Percentiles rank a stretch among this genome's conserved stretches.
Evolutionary conservation across 2,797 vertebrate species (phyloP).

Genomic region (Eupleurogrammus muticus): DNA sequence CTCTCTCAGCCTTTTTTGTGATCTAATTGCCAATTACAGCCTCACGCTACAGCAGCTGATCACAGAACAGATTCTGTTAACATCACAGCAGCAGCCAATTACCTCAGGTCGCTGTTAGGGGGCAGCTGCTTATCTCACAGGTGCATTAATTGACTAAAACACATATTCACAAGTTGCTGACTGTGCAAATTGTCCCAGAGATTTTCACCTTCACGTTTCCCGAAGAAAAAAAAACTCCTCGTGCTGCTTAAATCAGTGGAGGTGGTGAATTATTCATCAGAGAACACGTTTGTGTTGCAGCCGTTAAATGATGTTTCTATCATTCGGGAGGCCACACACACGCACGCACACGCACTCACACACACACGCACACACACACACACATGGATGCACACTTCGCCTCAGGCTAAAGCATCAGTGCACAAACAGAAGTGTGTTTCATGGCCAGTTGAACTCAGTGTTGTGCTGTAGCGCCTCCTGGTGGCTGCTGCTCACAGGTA

Average conservation of each 20-base stretch:
- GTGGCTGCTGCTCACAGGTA: slow-evolving; percentile 13
- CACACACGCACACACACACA: background rate
- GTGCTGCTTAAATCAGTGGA: background rate
- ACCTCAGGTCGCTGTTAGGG: slow-evolving; percentile 31
- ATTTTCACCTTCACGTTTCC: slow-evolving; percentile 18
- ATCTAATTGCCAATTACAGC: slow-evolving; percentile 47
- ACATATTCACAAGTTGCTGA: background rate
- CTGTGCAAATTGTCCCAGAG: background rate
- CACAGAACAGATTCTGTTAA: background rate
- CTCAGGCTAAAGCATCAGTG: background rate
- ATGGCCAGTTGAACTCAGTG: background rate
- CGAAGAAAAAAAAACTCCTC: background rate
- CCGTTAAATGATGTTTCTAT: background rate
- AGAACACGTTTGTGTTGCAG: background rate
- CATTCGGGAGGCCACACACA: too few relatives aligned
- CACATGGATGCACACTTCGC: background rate
- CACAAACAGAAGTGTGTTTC: background rate
- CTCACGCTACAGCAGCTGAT: background rate
- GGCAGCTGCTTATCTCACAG: slow-evolving; percentile 20
- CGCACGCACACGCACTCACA: background rate
- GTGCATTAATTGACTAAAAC: slow-evolving; percentile 17
- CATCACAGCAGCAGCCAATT: slow-evolving; percentile 34
- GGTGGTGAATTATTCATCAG: background rate
- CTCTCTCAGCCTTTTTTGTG: slow-evolving; percentile 1
- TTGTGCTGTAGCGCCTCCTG: slow-evolving; percentile 34